Conservation (phyloP, 2,113 vertebrate species). For the Mellivora capensis region DNA sequence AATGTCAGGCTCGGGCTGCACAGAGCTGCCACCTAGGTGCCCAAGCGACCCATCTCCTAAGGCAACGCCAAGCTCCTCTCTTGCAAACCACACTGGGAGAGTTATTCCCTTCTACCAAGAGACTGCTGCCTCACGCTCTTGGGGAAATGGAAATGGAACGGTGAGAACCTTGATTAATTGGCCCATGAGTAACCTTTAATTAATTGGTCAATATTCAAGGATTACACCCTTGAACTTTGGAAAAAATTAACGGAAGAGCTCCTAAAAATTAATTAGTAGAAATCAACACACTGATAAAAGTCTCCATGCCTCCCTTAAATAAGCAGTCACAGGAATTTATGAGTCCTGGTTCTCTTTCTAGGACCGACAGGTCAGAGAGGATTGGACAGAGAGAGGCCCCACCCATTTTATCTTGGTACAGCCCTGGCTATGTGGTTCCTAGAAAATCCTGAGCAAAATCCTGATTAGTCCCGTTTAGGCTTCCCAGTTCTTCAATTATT, state of each 20-base stretch:
- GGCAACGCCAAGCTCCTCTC: not conserved
- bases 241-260: conserved; percentile 79
- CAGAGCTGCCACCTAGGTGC: not conserved
- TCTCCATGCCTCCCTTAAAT: not conserved
- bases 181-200: conserved; percentile 80
- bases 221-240: conserved; percentile 83
- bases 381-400: not conserved
- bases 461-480: not conserved
- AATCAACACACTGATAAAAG: conserved; percentile 75
- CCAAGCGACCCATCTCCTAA: not conserved
- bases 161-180: conserved; percentile 79
- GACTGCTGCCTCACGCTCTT: conserved; percentile 13
- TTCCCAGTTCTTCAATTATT: conserved; percentile 64
- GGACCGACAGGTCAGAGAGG: not conserved
- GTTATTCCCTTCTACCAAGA: not conserved
- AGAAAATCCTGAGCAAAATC: not conserved
- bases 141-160: conserved; percentile 47
- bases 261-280: conserved; percentile 79
- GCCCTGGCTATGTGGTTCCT: not conserved
- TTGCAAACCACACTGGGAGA: not conserved
- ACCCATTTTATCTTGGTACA: not conserved
- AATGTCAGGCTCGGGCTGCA: too few species aligned
- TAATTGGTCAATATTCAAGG: conserved; percentile 81
- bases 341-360: not conserved
- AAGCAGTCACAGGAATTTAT: not conserved